phyloP scores from a whole-genome alignment of 2,113 vertebrate genomes.

The Mesembrinibis cayennensis region DNA sequence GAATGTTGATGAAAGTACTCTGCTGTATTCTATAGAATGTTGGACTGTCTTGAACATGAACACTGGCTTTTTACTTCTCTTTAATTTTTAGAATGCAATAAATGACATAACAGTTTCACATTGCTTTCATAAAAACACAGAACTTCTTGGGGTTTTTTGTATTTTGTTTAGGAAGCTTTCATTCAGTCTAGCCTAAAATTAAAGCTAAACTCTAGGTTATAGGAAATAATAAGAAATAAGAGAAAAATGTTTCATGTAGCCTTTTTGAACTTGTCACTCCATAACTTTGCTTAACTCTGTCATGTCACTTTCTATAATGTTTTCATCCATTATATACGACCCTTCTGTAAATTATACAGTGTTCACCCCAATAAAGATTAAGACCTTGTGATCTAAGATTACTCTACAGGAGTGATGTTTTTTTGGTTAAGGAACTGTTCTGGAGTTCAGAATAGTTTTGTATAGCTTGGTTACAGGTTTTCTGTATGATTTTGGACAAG shows the following conservation, averaged over 20 bases:
- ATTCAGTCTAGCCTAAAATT: not conserved
- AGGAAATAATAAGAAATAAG: not conserved
- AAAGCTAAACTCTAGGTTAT: not conserved
- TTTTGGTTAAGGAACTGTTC: not conserved
- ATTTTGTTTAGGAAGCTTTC: not conserved
- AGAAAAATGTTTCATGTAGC: not conserved
- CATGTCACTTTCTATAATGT: not conserved
- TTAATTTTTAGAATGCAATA: not conserved
- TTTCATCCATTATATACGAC: constrained; percentile 10
- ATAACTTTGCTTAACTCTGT: not conserved
- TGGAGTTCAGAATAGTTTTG: not conserved
- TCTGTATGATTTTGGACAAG: not conserved
- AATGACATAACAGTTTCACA: not conserved
- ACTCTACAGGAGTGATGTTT: not conserved
- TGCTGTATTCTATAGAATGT: not conserved
- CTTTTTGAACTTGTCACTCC: not conserved
- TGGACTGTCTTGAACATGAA: not conserved
- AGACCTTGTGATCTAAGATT: not conserved
- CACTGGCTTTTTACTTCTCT: not conserved
- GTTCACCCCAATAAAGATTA: not conserved
- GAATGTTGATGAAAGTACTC: not conserved
- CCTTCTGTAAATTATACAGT: not conserved
- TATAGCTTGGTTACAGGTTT: not conserved
- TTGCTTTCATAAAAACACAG: not conserved
- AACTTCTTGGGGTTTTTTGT: not conserved